Conservation (phyloP, 2,113 vertebrate species). For the Blennius ocellaris region DNA sequence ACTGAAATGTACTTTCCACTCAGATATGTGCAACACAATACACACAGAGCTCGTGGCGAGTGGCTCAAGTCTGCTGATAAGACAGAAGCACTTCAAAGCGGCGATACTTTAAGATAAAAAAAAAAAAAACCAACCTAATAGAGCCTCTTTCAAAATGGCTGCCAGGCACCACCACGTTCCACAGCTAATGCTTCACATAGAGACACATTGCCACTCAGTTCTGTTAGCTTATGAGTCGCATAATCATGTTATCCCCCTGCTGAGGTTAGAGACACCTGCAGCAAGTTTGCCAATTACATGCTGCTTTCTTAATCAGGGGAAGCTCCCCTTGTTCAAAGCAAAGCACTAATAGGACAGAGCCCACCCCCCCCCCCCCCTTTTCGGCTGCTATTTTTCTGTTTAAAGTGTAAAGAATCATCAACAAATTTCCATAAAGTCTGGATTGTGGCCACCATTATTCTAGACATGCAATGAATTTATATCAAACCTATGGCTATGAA, state of each 20-base stretch:
- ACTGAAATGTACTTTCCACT: slow-evolving; percentile 34
- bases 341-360: slow-evolving; percentile 14
- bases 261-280: slow-evolving; percentile 56
- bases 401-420: slow-evolving; percentile 29
- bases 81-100: slow-evolving; percentile 78
- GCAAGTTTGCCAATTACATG: slow-evolving; percentile 57
- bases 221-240: slow-evolving; percentile 48
- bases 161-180: slow-evolving; percentile 51
- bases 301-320: slow-evolving; percentile 50
- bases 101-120: slow-evolving; percentile 74
- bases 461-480: slow-evolving; percentile 10
- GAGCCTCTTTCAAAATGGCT: slow-evolving; percentile 74
- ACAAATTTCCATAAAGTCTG: slow-evolving; percentile 20
- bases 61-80: slow-evolving; percentile 74
- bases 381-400: slow-evolving; percentile 1
- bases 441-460: neutral
- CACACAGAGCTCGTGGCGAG: slow-evolving; percentile 64
- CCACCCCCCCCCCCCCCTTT: no score
- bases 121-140: slow-evolving; percentile 65
- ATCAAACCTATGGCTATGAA: slow-evolving; percentile 7
- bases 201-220: slow-evolving; percentile 22
- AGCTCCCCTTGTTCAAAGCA: slow-evolving; percentile 58
- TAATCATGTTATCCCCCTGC: slow-evolving; percentile 46
- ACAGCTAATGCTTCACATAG: slow-evolving; percentile 49
- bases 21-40: slow-evolving; percentile 3